phyloP scores from a whole-genome alignment of 2,888 invertebrate species.

The Nomada lathburiana region DNA sequence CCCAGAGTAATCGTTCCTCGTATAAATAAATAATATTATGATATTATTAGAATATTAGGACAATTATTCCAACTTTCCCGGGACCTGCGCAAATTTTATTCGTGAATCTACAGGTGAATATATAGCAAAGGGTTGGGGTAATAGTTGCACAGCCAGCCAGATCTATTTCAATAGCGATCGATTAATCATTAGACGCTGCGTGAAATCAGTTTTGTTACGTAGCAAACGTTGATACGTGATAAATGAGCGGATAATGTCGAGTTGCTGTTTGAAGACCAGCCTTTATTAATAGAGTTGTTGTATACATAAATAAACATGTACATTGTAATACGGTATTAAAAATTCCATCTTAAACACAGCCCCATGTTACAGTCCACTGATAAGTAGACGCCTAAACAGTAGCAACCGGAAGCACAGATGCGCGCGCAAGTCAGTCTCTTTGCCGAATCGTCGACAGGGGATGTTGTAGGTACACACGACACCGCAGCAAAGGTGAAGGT shows the following conservation, averaged over 20 bases:
- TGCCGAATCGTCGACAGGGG: too few relatives aligned
- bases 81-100: not conserved
- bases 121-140: not conserved
- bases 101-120: not conserved
- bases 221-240: conserved; percentile 1
- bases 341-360: too few relatives aligned
- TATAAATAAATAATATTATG: conserved; percentile 17
- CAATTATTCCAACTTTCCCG: too few relatives aligned
- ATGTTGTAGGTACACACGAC: not conserved
- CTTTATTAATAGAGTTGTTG: not conserved
- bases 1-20: conserved; percentile 3
- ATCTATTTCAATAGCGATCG: not conserved
- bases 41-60: too few relatives aligned
- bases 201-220: conserved; percentile 26
- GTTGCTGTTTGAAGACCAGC: not conserved
- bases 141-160: not conserved
- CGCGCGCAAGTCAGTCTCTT: too few relatives aligned
- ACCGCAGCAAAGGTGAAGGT: conserved; percentile 48
- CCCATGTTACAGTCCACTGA: too few relatives aligned
- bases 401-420: too few relatives aligned
- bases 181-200: conserved; percentile 25
- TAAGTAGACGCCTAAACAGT: too few relatives aligned
- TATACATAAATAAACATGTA: too few relatives aligned
- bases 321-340: too few relatives aligned
- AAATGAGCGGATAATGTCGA: conserved; percentile 14